These are phyloP conservation scores for Solea senegalensis DNA, from an alignment of 2,113 vertebrate species.

Conservation along the genomic window DNA sequence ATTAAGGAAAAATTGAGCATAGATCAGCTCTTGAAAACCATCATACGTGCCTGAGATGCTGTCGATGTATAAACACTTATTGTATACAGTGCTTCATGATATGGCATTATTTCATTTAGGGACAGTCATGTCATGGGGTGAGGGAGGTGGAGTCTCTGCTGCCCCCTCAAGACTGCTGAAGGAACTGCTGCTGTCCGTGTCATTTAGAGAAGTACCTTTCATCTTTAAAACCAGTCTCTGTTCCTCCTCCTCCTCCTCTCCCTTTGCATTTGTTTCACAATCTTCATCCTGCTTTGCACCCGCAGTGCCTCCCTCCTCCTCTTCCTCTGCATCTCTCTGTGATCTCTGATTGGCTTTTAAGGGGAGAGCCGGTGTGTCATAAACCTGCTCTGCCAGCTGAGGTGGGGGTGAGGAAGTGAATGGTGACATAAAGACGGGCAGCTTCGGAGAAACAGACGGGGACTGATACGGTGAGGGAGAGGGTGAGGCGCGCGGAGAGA, in stretches of 20 bases:
- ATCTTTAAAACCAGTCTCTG: slow-evolving; percentile 55
- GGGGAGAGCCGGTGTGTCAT: slow-evolving; percentile 13
- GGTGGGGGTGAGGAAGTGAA: slow-evolving; percentile 17
- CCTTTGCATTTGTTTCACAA: slow-evolving; percentile 20
- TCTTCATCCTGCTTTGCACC: slow-evolving; percentile 3
- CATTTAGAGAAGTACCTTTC: slow-evolving; percentile 68
- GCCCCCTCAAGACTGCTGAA: slow-evolving; percentile 79
- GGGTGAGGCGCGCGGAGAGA: slow-evolving; percentile 47
- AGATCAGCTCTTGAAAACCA: too few relatives aligned
- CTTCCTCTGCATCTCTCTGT: neutral
- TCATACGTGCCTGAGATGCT: too few relatives aligned
- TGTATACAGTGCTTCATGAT: too few relatives aligned
- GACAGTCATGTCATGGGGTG: neutral
- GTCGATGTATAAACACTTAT: too few relatives aligned
- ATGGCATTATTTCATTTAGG: too few relatives aligned
- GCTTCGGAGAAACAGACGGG: slow-evolving; percentile 46
- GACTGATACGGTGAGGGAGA: slow-evolving; percentile 43
- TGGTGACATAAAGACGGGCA: slow-evolving; percentile 40
- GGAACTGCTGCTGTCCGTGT: slow-evolving; percentile 79
- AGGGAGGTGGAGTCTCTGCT: slow-evolving; percentile 62
- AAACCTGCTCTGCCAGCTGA: slow-evolving; percentile 20
- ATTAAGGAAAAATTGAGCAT: too few relatives aligned
- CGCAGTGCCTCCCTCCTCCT: neutral
- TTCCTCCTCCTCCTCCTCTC: slow-evolving; percentile 29
- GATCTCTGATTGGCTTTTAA: slow-evolving; percentile 13